Evolutionary conservation across 2,797 vertebrate species (phyloP).

Genomic region (Chrysocyon brachyurus): DNA sequence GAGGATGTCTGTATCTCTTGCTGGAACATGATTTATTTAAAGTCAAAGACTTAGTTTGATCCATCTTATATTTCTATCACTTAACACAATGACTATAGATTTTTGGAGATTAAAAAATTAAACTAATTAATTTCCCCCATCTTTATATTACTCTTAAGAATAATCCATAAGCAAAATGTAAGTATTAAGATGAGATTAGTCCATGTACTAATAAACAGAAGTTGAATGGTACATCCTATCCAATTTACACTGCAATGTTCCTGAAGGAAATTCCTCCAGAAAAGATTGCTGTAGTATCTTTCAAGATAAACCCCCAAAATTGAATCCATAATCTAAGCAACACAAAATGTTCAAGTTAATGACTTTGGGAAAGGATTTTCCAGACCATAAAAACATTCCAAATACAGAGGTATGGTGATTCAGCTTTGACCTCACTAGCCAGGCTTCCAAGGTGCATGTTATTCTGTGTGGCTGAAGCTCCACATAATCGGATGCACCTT

Average conservation of each 20-base stretch:
- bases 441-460: fast-evolving
- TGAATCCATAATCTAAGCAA: neutral
- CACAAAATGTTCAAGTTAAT: neutral
- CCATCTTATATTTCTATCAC: neutral
- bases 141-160: neutral
- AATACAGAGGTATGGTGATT: neutral
- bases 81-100: neutral
- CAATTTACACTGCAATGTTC: neutral
- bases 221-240: neutral
- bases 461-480: neutral
- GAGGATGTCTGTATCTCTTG: neutral
- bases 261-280: neutral
- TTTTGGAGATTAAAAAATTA: neutral
- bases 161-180: neutral
- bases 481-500: neutral
- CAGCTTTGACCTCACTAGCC: neutral
- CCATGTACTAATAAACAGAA: neutral
- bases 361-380: neutral
- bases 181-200: neutral
- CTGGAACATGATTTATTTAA: neutral
- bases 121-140: neutral
- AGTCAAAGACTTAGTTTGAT: neutral
- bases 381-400: neutral
- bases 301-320: neutral
- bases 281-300: neutral